phyloP scores from a whole-genome alignment of 92 coral and sea anemone genomes.

The Ricordea florida region DNA sequence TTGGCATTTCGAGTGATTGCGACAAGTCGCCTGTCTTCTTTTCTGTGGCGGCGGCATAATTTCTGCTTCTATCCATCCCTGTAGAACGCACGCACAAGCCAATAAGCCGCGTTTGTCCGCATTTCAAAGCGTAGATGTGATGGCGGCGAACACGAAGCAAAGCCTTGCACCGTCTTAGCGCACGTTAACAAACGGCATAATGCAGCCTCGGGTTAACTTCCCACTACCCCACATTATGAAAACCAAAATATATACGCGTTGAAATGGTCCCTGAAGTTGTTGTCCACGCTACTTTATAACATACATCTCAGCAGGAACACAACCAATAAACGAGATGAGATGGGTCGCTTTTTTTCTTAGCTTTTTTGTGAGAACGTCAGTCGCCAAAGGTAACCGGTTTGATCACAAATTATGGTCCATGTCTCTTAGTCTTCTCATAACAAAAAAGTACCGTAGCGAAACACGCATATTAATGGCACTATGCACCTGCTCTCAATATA shows the following conservation, averaged over 20 bases:
- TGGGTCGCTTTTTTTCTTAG: not conserved
- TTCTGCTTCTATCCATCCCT: slow-evolving; percentile 46
- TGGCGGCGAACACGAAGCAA: slow-evolving; percentile 20
- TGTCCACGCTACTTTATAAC: slow-evolving; percentile 29
- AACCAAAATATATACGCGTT: slow-evolving; percentile 31
- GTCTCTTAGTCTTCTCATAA: slow-evolving; percentile 28
- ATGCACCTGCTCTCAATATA: slow-evolving; percentile 33
- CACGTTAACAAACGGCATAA: slow-evolving; percentile 17
- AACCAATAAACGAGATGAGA: slow-evolving; percentile 47
- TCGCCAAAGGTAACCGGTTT: slow-evolving; percentile 51
- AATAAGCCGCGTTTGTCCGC: slow-evolving; percentile 9
- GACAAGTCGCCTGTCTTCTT: slow-evolving; percentile 46
- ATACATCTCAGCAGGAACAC: slow-evolving; percentile 37
- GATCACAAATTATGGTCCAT: slow-evolving; percentile 53
- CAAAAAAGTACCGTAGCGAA: slow-evolving; percentile 31
- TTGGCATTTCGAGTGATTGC: slow-evolving; percentile 62
- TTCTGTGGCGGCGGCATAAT: slow-evolving; percentile 13
- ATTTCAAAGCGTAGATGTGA: slow-evolving; percentile 14
- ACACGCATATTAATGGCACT: slow-evolving; percentile 34
- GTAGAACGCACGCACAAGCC: slow-evolving; percentile 4
- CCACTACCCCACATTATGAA: slow-evolving; percentile 34
- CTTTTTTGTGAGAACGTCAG: slow-evolving; percentile 15
- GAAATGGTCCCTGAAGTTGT: slow-evolving; percentile 35
- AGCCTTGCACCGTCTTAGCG: not conserved
- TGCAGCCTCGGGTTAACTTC: not conserved